Evolutionary conservation across 1,140 invertebrate genomes (phyloP).

Genomic region (Laupala kohalensis): DNA sequence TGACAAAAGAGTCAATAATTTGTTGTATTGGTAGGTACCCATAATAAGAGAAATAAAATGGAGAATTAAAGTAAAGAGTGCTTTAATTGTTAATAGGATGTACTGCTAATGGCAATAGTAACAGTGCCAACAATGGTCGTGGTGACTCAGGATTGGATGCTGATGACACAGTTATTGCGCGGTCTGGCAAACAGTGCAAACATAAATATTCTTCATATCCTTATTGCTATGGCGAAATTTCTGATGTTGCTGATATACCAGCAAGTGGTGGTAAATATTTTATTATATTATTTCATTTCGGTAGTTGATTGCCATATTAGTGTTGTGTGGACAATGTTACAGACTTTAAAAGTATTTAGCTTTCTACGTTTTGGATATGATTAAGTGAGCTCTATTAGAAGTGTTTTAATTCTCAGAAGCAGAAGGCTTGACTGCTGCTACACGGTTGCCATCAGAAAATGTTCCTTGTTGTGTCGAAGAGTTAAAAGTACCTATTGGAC

Average conservation of each 20-base stretch:
- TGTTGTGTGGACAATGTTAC: no score
- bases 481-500: neutral
- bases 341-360: no score
- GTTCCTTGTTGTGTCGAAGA: neutral
- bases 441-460: neutral
- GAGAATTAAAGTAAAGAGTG: no score
- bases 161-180: neutral
- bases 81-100: neutral
- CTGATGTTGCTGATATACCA: conserved; percentile 18
- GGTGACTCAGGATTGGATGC: conserved; percentile 25
- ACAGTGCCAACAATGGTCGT: neutral
- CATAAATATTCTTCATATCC: conserved; percentile 73
- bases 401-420: neutral
- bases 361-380: no score
- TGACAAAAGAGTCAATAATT: no score
- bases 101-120: neutral
- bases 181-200: conserved; percentile 59
- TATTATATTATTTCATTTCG: neutral
- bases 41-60: no score
- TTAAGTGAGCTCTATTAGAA: no score
- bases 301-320: no score
- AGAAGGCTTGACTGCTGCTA: neutral
- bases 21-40: no score
- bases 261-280: neutral
- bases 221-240: conserved; percentile 70